Evolutionary conservation across 2,113 vertebrate genomes (phyloP), one percentile per base, ranked within the genome.

Genomic region (Rissa tridactyla): DNA sequence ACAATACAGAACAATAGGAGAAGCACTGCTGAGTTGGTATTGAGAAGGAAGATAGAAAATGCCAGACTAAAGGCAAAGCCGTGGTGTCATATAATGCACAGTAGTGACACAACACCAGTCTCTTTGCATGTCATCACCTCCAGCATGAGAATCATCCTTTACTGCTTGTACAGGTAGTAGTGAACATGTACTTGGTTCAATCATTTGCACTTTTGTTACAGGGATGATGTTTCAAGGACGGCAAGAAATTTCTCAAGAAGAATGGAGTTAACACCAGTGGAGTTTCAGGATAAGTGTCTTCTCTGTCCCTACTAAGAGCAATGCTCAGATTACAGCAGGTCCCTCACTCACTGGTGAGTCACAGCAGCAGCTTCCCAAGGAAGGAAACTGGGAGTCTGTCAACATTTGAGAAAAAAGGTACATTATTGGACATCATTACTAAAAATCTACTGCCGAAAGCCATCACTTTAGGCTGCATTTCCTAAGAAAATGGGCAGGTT

Each of bases 401-500:
- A 64, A 8, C 5, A 36, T 36, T 30, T 72, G 30, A 78, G 71
- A 32, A 44, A 70, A 44, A 84, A 42, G 11, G 23, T 22, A 42
- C 42, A 1, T 61, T 60, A 26, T 25, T 42, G 13, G 40, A 21
- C 16, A 36, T 42, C 5, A 1, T 70, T 61, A 21, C 32, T 68
- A 34, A 87, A 72, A 54, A 30, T 4, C 38, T 34, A 10, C 51
- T 23, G 10, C 32, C 55, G 80, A 82, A 92, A 96, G 73, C 69
- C 91, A 86, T 94, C 95, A 89, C 82, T 95, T 94, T 58, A 94
- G 95, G 73, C 76, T 92, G 55, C 89, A 80, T 95, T 93, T 97
- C 85, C 86, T 92, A 87, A 95, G 69, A 71, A 93, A 89, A 90
- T 18, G 1, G 11, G 58, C 62, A 83, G 44, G 71, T 82, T 96